A percentile compares a stretch with the other conserved stretches of the same genome.
Conservation (phyloP, 2,797 vertebrate genomes). For the Cynodonichthys magdalenae region DNA sequence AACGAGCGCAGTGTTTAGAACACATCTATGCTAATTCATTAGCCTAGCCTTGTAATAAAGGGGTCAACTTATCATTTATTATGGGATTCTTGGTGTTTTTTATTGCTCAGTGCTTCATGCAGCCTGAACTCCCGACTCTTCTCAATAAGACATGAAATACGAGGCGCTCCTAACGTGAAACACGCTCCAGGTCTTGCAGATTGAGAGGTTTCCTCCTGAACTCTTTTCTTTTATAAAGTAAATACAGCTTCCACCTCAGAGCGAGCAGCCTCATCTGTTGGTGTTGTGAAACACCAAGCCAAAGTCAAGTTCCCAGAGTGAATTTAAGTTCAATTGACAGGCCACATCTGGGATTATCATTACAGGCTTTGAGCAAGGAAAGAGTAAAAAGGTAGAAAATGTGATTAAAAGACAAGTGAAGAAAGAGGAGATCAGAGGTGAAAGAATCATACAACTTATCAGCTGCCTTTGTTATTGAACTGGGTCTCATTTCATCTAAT, state of each 20-base stretch:
- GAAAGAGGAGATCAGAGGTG: slow-evolving; percentile 27
- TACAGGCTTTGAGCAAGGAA: slow-evolving; percentile 22
- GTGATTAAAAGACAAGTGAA: too few species aligned
- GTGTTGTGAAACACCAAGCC: slow-evolving; percentile 59
- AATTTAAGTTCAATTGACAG: slow-evolving; percentile 63
- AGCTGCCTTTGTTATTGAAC: too few species aligned
- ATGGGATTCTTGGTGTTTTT: too few species aligned
- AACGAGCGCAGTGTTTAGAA: too few species aligned
- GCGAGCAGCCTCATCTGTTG: slow-evolving; percentile 40
- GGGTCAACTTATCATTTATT: too few species aligned
- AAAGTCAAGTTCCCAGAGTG: slow-evolving; percentile 60
- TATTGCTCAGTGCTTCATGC: slow-evolving; percentile 46
- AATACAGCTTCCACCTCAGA: slow-evolving; percentile 55
- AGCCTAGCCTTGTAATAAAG: too few species aligned
- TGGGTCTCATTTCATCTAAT: too few species aligned
- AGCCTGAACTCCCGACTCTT: slow-evolving; percentile 59
- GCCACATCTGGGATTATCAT: slow-evolving; percentile 77
- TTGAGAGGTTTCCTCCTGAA: slow-evolving; percentile 28
- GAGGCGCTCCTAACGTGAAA: slow-evolving; percentile 74
- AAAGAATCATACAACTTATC: too few species aligned
- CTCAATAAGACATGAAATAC: slow-evolving; percentile 79
- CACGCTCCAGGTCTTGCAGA: slow-evolving; percentile 46
- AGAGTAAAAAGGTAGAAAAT: slow-evolving; percentile 54
- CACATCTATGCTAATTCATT: too few species aligned
- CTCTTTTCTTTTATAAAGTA: slow-evolving; percentile 50